A percentile compares a stretch with the other conserved stretches of the same genome.
Conservation (phyloP, 1,140 invertebrate genomes). For the Sarcophaga bullata region DNA sequence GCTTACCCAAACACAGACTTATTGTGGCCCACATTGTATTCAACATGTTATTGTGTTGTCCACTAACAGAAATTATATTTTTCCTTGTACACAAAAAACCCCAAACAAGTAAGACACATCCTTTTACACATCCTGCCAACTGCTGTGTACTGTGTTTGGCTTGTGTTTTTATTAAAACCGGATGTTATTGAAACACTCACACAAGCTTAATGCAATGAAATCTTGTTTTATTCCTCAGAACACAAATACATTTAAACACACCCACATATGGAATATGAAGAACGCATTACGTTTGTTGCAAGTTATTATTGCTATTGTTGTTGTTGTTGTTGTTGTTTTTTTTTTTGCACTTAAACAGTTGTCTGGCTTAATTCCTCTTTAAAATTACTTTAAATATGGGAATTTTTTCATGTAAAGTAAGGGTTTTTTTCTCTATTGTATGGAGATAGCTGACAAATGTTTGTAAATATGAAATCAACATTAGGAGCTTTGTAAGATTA, state of each 20-base stretch:
- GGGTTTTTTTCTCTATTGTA: too few species aligned
- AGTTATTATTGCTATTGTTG: not conserved
- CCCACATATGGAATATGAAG: not conserved
- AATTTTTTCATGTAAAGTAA: too few species aligned
- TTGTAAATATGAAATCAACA: too few species aligned
- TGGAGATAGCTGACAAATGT: too few species aligned
- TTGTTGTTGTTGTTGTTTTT: not conserved
- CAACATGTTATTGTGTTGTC: conserved; percentile 23
- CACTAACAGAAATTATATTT: conserved; percentile 1
- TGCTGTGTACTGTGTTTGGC: not conserved
- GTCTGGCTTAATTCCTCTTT: too few species aligned
- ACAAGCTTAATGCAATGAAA: not conserved
- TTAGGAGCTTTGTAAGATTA: too few species aligned
- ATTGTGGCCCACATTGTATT: not conserved
- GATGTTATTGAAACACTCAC: conserved; percentile 22
- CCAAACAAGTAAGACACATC: not conserved
- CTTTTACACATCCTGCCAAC: conserved; percentile 20
- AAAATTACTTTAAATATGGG: too few species aligned
- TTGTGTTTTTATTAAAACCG: not conserved
- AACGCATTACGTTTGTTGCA: too few species aligned
- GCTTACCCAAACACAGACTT: not conserved
- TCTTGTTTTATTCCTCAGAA: not conserved
- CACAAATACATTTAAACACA: not conserved
- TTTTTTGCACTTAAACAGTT: too few species aligned
- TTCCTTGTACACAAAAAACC: not conserved